These are phyloP conservation scores for Pseudorhiza aurosa DNA, from an alignment of 30 jellyfish, hydroid and myxozoan genomes.

Conservation along the genomic window DNA sequence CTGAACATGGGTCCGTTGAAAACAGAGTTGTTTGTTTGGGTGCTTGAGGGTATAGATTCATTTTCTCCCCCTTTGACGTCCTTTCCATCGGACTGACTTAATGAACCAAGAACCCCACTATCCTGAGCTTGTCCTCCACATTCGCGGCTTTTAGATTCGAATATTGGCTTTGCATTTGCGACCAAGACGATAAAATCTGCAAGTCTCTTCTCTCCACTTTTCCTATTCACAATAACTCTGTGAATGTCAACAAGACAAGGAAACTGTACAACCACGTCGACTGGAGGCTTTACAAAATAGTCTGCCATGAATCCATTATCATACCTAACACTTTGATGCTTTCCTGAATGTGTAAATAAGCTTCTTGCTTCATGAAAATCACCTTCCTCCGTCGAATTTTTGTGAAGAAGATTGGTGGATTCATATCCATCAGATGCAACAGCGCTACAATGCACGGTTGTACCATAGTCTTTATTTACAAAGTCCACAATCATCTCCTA, in stretches of 20 bases:
- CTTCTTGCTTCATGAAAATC: background rate
- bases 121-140: background rate
- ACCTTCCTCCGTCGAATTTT: background rate
- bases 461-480: constrained; percentile 46
- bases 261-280: constrained; percentile 76
- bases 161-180: constrained; percentile 41
- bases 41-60: background rate
- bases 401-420: constrained; percentile 39
- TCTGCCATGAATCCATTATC: constrained; percentile 85
- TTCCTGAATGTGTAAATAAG: no score
- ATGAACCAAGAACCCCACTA: no score
- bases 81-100: no score
- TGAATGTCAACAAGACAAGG: constrained; percentile 86
- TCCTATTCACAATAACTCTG: constrained; percentile 48
- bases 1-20: constrained; percentile 9
- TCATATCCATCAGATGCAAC: constrained; percentile 82
- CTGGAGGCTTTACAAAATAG: constrained; percentile 86
- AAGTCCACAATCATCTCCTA: constrained; percentile 52
- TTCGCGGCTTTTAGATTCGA: background rate
- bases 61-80: background rate
- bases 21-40: background rate
- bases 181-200: constrained; percentile 46
- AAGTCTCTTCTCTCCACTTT: constrained; percentile 49
- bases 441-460: constrained; percentile 58
- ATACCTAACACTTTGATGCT: background rate